A percentile compares a stretch with the other conserved stretches of the same genome.
phyloP scores from a whole-genome alignment of 1,140 invertebrate species.

The Drosophila willistoni region DNA sequence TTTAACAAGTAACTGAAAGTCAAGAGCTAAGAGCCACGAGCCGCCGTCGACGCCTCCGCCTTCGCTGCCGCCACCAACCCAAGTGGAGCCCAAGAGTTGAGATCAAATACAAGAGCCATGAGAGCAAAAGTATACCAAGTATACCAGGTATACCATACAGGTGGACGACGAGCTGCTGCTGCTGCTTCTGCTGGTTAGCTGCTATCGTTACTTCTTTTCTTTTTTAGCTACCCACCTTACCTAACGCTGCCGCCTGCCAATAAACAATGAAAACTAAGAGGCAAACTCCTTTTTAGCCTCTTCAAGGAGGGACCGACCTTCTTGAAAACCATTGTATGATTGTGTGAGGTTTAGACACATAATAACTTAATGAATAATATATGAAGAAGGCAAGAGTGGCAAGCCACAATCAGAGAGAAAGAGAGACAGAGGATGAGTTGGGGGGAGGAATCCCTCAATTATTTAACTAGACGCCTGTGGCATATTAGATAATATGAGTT shows the following conservation, averaged over 20 bases:
- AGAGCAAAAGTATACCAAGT: conserved; percentile 3
- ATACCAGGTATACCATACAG: conserved; percentile 4
- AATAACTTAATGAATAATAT: conserved; percentile 73
- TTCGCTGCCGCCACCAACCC: neutral
- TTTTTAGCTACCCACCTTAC: neutral
- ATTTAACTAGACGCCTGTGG: conserved; percentile 68
- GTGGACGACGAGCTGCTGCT: neutral
- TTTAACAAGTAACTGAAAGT: conserved; percentile 49
- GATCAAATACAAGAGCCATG: conserved; percentile 7
- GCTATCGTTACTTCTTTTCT: neutral
- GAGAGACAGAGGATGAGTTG: neutral
- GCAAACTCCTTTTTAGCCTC: neutral
- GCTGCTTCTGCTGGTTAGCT: neutral
- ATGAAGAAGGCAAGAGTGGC: conserved; percentile 31
- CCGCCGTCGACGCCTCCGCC: neutral
- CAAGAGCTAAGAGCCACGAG: conserved; percentile 6
- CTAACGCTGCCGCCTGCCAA: conserved; percentile 30
- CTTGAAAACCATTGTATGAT: conserved; percentile 35
- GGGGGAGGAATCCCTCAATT: conserved; percentile 43
- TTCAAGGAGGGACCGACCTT: conserved; percentile 2
- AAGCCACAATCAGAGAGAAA: neutral
- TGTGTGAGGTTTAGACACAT: conserved; percentile 69
- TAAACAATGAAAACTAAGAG: conserved; percentile 59
- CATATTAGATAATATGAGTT: conserved; percentile 67
- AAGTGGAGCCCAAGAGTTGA: neutral